These are phyloP conservation scores for Lepidurus arcticus DNA, from an alignment of 1,140 invertebrate genomes.

Conservation along the genomic window DNA sequence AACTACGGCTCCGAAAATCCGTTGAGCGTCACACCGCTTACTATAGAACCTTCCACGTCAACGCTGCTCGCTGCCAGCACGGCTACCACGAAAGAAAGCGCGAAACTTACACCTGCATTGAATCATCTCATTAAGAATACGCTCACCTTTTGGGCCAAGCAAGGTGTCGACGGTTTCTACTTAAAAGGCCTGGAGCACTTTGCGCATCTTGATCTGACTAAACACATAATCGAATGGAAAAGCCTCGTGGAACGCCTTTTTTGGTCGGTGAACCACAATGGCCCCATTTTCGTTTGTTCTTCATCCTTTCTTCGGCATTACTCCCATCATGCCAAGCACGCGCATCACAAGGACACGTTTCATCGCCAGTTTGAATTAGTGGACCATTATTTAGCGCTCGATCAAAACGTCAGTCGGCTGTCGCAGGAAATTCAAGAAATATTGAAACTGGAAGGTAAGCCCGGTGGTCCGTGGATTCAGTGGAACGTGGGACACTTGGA, in stretches of 20 bases:
- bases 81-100: neutral
- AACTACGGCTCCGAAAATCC: constrained; percentile 32
- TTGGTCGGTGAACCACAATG: constrained; percentile 1
- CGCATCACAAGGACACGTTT: neutral
- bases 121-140: constrained; percentile 48
- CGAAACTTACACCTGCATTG: constrained; percentile 27
- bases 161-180: constrained; percentile 72
- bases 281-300: constrained; percentile 17
- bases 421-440: constrained; percentile 20
- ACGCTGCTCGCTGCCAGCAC: neutral
- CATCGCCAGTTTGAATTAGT: constrained; percentile 30
- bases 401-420: neutral
- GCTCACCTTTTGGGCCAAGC: constrained; percentile 57
- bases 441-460: constrained; percentile 7
- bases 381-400: constrained; percentile 27
- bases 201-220: constrained; percentile 46
- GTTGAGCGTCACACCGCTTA: neutral
- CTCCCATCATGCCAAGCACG: neutral
- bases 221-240: constrained; percentile 60
- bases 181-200: constrained; percentile 60
- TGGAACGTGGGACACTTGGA: constrained; percentile 26
- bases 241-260: constrained; percentile 45
- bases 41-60: neutral
- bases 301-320: constrained; percentile 30
- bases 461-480: constrained; percentile 30